Percentiles rank a stretch among this genome's conserved stretches.
Evolutionary conservation across 2,888 invertebrate genomes (phyloP).

Genomic region (Muschampia plurimacula): DNA sequence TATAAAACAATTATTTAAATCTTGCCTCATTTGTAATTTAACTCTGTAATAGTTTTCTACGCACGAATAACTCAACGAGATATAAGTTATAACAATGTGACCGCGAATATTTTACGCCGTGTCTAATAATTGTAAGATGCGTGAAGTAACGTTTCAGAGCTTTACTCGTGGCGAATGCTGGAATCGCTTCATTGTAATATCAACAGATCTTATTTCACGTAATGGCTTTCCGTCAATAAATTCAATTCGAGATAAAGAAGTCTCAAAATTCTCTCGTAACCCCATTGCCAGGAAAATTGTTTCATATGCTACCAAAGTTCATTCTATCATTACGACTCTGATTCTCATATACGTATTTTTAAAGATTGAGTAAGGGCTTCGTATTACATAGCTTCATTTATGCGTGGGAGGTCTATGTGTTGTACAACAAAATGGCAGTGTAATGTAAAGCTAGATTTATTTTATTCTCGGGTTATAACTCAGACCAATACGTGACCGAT

Average conservation of each 20-base stretch:
- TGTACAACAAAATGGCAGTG: slow-evolving; percentile 52
- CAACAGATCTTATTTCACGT: slow-evolving; percentile 20
- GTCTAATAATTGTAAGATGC: slow-evolving; percentile 64
- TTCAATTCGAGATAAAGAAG: slow-evolving; percentile 17
- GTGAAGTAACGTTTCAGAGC: slow-evolving; percentile 51
- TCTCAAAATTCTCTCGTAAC: neutral
- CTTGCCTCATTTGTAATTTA: slow-evolving; percentile 55
- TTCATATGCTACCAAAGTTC: slow-evolving; percentile 7
- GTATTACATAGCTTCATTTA: slow-evolving; percentile 35
- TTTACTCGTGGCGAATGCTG: slow-evolving; percentile 28
- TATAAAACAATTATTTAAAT: slow-evolving; percentile 34
- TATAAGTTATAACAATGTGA: slow-evolving; percentile 51
- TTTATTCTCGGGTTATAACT: slow-evolving; percentile 75
- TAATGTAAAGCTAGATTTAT: slow-evolving; percentile 73
- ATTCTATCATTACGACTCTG: slow-evolving; percentile 38
- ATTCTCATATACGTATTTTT: slow-evolving; percentile 27
- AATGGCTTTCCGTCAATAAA: slow-evolving; percentile 27
- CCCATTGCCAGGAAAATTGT: slow-evolving; percentile 14
- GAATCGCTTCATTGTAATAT: slow-evolving; percentile 29
- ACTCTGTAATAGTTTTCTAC: slow-evolving; percentile 54
- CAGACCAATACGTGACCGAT: slow-evolving; percentile 81
- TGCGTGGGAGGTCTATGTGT: slow-evolving; percentile 66
- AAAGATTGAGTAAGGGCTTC: slow-evolving; percentile 32
- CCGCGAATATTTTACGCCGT: slow-evolving; percentile 55
- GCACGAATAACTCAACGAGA: slow-evolving; percentile 56